Conservation (phyloP, 2,888 invertebrate species). For the Thysanoteuthis rhombus region DNA sequence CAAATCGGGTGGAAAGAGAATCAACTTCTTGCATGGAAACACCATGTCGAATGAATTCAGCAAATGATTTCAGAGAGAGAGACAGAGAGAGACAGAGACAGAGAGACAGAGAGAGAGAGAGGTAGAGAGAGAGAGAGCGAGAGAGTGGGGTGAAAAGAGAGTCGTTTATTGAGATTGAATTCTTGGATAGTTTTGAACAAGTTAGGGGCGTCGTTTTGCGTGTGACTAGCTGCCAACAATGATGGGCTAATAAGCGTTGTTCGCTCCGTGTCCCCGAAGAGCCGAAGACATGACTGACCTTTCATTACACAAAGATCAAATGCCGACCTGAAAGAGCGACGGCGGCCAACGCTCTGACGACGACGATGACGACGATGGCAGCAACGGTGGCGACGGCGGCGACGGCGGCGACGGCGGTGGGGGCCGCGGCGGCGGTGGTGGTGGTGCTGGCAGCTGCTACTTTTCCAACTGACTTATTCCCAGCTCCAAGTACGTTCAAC, state of each 20-base stretch:
- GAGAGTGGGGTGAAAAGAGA: neutral
- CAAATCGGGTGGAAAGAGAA: neutral
- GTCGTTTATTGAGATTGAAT: neutral
- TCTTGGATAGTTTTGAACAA: neutral
- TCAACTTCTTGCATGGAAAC: neutral
- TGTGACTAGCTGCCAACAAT: neutral
- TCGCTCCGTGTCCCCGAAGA: neutral
- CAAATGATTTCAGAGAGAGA: neutral
- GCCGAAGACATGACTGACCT: neutral
- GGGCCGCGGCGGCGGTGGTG: neutral
- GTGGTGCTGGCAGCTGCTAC: neutral
- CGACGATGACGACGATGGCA: neutral
- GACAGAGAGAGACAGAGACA: neutral
- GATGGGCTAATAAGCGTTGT: slow-evolving; percentile 12
- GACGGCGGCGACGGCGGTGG: neutral
- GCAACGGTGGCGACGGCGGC: neutral
- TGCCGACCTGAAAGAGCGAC: neutral
- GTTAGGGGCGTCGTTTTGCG: slow-evolving; percentile 1
- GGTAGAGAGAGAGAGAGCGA: neutral
- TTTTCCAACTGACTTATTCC: neutral
- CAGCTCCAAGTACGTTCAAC: neutral
- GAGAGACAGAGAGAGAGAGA: neutral
- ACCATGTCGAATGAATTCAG: neutral
- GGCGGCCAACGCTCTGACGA: neutral
- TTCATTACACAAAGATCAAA: neutral